These are phyloP conservation scores for Bembecia ichneumoniformis DNA, from an alignment of 2,888 invertebrate species.

Conservation along the genomic window DNA sequence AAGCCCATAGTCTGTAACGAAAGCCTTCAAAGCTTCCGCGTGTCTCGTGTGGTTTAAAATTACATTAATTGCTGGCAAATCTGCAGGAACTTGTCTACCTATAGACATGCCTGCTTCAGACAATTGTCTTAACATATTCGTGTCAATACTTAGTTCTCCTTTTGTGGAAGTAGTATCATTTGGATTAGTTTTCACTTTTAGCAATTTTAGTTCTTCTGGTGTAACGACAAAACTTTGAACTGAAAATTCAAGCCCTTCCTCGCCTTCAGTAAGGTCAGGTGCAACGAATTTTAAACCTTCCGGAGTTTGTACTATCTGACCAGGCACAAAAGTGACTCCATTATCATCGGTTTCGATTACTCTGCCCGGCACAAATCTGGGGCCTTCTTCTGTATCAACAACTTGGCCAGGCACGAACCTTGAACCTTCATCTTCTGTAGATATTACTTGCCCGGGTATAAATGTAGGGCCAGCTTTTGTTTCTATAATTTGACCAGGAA, in stretches of 20 bases:
- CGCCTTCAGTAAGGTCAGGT: constrained; percentile 77
- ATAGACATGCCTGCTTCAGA: constrained; percentile 80
- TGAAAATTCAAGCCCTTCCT: constrained; percentile 78
- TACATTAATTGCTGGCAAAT: constrained; percentile 75
- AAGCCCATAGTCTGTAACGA: constrained; percentile 60
- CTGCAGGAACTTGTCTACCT: constrained; percentile 74
- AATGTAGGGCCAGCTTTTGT: constrained; percentile 83
- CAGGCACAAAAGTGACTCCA: constrained; percentile 82
- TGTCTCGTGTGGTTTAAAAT: constrained; percentile 64
- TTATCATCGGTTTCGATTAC: constrained; percentile 80
- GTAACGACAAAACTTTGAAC: constrained; percentile 77
- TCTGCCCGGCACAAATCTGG: constrained; percentile 80
- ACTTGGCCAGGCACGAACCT: constrained; percentile 78
- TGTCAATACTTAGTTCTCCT: constrained; percentile 76
- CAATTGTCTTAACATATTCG: constrained; percentile 75
- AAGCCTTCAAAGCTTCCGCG: constrained; percentile 61
- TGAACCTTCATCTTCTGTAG: constrained; percentile 73
- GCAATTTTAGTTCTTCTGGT: constrained; percentile 61
- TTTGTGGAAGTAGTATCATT: constrained; percentile 66
- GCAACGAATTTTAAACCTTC: constrained; percentile 80
- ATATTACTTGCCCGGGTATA: constrained; percentile 83
- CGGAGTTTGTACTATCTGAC: constrained; percentile 82
- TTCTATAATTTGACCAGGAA: constrained; percentile 84
- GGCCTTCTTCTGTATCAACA: constrained; percentile 79
- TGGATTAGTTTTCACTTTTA: constrained; percentile 65